Evolutionary conservation across 2,797 vertebrate species (phyloP), one percentile per base, ranked within the genome.

Genomic region (Meda fulgida): DNA sequence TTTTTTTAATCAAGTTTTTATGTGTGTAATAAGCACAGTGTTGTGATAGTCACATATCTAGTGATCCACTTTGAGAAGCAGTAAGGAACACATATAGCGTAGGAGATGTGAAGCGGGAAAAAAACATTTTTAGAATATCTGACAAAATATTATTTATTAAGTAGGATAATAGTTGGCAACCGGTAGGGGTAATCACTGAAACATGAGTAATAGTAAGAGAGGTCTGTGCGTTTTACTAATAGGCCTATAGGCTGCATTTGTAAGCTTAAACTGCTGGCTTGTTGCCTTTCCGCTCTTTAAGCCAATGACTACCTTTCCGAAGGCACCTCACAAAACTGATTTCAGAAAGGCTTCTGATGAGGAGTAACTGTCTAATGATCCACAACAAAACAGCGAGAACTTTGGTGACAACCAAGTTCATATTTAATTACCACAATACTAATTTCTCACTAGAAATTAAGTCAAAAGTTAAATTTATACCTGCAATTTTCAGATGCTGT

Each of bases 41-140:
- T 90, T 18, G 81, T 92, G 82, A 88, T 91, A 91, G 92, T 92
- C 89, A 91, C 92, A 88, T 48, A 85, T 87, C 81, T 60, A 63
- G 79, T 92, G 90, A 91, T 92, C 92, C 89, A 90, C 83, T 91
- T 92, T 88, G 77, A 73, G 34, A 13, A 84, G 80, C 89, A 84
- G 84, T 72, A 84, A 73, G 60, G 8, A 87, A 84, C 89, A 85
- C 87, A 48, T 18, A 88, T 81, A 85, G 85, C 88, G 85, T 88
- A 89, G 88, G 84, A 86, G 88, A 80, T 65, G 86, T 91, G 81
- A 71, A 92, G 91, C 86, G 48, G 1, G 3, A 78, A 36, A 55
- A 76, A 69, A 38, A 31, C 5, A 38, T 69, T 23, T 69, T 38
- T 69, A 38, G 34, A 43, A 8, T 8, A 26, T 43, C n/a, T 69